Conservation (phyloP, 2,113 vertebrate genomes). For the Sterna hirundo region DNA sequence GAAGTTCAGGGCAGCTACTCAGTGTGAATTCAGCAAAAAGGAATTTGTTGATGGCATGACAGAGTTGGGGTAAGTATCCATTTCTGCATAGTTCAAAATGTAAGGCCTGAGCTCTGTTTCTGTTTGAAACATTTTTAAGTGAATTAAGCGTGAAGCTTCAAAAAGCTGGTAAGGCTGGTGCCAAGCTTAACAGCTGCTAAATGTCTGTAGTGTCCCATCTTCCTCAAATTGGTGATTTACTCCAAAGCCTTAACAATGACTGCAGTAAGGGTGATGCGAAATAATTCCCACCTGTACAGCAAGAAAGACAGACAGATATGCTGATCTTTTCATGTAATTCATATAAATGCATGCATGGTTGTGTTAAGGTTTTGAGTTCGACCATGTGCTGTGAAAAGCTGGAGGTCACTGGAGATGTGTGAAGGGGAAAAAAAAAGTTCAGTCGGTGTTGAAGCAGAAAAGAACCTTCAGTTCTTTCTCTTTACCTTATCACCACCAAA, state of each 20-base stretch:
- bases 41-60: conserved; percentile 96
- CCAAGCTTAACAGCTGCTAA: background rate
- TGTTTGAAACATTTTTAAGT: background rate
- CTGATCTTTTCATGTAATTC: background rate
- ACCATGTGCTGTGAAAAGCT: background rate
- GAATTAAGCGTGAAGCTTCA: background rate
- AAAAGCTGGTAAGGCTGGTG: background rate
- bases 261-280: background rate
- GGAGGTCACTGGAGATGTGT: background rate
- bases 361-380: background rate
- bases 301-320: background rate
- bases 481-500: background rate
- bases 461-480: background rate
- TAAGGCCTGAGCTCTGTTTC: background rate
- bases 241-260: background rate
- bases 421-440: background rate
- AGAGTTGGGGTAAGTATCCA: conserved; percentile 86
- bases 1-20: conserved; percentile 95
- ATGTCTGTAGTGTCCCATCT: background rate
- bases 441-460: background rate
- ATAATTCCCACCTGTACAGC: background rate
- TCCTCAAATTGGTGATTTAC: background rate
- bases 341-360: background rate
- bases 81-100: background rate
- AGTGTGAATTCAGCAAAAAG: conserved; percentile 96